Base-by-base conservation (phyloP, 1,140 invertebrate species). In the Anastrepha obliqua region DNA sequence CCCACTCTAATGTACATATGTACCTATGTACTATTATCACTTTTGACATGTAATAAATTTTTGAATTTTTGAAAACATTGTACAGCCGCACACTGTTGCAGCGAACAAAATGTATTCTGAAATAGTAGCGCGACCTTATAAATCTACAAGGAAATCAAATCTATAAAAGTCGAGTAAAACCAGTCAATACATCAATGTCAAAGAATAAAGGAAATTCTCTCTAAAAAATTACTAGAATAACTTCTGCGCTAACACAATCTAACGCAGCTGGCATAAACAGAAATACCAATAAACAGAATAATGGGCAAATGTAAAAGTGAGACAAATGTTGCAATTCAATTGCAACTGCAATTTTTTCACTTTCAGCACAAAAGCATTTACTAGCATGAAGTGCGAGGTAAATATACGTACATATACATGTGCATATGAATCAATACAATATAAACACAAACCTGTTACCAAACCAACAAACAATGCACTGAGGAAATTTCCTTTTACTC, bases 131-230 rank as follows among this genome's bases (percentile, higher is more conserved):
- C 11, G 6, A 55, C 51, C 11, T 6, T 55, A 39, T 42, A 13
- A 13, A 39, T 42, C 29, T 13, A 6, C 13, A 74, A 74, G 4
- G 67, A 47, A 74, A 47, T 13, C 17, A 74, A 8, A 85, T 85
- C 44, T 7, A 51, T n/a, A 47, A 9, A 55, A 55, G 74, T 81
- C 6, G 9, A 55, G 74, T 55, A 42, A 20, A 55, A 81, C 47
- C 44, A 55, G 74, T 81, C 74, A 81, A 81, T 81, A 81, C n/a
- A 81, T 81, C 74, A 81, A 81, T 81, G 47, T 81, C 74, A 81
- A 20, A 13, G 47, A 51, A 81, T n/a, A 81, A 11, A 81, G n/a
- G 44, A 29, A 51, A 81, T 29, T 81, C 55, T 17, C 47, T 20
- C n/a, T 51, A 81, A 81, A 20, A 20, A 74, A 47, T 9, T 74